Evolutionary conservation across 2,888 invertebrate species (phyloP).

Genomic region (Druceiella hillmani): DNA sequence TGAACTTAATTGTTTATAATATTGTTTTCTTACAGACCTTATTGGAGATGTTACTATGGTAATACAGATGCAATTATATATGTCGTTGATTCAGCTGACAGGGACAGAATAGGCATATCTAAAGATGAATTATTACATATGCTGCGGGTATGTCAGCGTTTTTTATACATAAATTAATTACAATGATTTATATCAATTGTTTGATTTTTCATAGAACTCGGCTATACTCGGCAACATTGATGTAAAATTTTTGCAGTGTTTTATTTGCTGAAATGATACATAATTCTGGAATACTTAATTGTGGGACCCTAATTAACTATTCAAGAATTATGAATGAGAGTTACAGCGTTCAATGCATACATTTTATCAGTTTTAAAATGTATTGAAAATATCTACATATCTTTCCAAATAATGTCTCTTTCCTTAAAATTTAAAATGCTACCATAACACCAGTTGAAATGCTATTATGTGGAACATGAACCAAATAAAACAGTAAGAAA

Average conservation of each 20-base stretch:
- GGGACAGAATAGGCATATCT: constrained; percentile 97
- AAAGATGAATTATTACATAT: constrained; percentile 97
- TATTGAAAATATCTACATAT: too few species aligned
- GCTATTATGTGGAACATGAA: too few species aligned
- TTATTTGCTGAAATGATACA: too few species aligned
- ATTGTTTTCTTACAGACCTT: constrained; percentile 64
- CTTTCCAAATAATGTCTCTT: too few species aligned
- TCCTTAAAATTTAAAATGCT: too few species aligned
- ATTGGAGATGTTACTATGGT: constrained; percentile 99
- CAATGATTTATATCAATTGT: constrained; percentile 10
- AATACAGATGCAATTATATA: constrained; percentile 99
- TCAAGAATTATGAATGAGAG: too few species aligned
- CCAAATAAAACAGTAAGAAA: too few species aligned
- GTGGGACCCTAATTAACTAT: too few species aligned
- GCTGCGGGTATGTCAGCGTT: constrained; percentile 85
- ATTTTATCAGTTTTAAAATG: too few species aligned
- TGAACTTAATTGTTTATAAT: constrained; percentile 1
- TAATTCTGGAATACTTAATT: too few species aligned
- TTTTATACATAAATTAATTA: not conserved
- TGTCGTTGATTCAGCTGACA: constrained; percentile 98
- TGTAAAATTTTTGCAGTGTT: not conserved
- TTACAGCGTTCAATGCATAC: too few species aligned
- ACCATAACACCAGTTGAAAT: too few species aligned
- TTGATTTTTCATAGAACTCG: constrained; percentile 1
- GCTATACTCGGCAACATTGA: constrained; percentile 6